Base-by-base conservation (phyloP, 2,888 invertebrate genomes). In the Xestia xanthographa region DNA sequence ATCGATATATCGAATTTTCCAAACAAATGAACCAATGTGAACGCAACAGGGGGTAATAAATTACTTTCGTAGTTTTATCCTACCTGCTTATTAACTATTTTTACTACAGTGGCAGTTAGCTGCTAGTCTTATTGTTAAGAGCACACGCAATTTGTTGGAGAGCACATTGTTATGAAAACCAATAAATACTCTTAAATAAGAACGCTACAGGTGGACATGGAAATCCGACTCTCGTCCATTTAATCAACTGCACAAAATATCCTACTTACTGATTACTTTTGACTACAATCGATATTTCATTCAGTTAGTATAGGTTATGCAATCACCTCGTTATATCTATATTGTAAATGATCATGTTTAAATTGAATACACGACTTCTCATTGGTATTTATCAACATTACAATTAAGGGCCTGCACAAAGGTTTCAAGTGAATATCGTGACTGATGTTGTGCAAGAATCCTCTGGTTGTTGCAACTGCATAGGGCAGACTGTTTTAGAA, bases 341-440 rank as follows among this genome's bases (percentile, higher is more conserved):
- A 20, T 17, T 63, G 68, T 76, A 58, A 75, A 70, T 73, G 26
- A 11, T 62, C 14, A 66, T 72, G 70, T 72, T 80, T 65, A 72
- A 63, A 79, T 66, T 71, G 60, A 79, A 79, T 70, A 75, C 78
- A 85, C 79, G 85, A 82, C 50, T 80, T 79, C 72, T 71, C 66
- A 69, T 73, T 72, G 80, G 63, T 77, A 79, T 83, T 77, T 79
- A 79, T 74, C 69, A 77, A 80, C 66, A 45, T 77, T 65, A 72
- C 66, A 68, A 66, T 38, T 71, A 75, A 86, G 76, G 84, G 80
- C 72, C 65, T 67, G 72, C 56, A 75, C 75, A 73, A 79, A 82
- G 69, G 75, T 78, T 84, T 71, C 60, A 65, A 77, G 77, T 66
- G 70, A 79, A 87, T 34, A 67, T 87, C 87, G 88, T 88, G 87